phyloP scores from a whole-genome alignment of 2,797 vertebrate species.

The Acomys russatus region DNA sequence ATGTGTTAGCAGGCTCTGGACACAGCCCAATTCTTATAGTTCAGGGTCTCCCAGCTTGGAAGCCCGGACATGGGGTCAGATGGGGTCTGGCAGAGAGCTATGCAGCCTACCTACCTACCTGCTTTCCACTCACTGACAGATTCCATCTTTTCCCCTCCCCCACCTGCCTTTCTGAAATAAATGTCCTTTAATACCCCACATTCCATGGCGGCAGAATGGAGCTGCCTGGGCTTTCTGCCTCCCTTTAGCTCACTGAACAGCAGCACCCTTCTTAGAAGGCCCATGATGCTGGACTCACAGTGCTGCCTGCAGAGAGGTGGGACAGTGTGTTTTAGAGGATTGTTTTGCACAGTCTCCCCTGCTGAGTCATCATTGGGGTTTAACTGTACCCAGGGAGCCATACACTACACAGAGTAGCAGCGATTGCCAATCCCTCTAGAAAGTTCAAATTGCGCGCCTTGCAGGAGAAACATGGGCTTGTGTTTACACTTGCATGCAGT shows the following conservation, averaged over 20 bases:
- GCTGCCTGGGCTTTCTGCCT: neutral
- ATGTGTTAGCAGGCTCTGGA: neutral
- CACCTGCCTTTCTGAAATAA: neutral
- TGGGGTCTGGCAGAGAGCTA: neutral
- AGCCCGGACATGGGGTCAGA: neutral
- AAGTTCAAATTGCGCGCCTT: slow-evolving; percentile 42
- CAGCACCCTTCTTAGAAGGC: neutral
- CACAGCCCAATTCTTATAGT: neutral
- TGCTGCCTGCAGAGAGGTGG: slow-evolving; percentile 36
- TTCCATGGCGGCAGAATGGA: neutral
- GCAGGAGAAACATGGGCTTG: neutral
- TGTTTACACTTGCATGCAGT: fast-evolving
- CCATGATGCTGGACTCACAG: neutral
- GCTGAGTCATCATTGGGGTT: slow-evolving; percentile 12
- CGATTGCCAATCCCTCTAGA: neutral
- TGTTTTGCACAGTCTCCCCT: slow-evolving; percentile 74
- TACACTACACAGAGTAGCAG: neutral
- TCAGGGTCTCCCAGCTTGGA: neutral
- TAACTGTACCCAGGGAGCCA: slow-evolving; percentile 64
- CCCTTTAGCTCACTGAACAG: neutral
- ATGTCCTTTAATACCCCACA: neutral
- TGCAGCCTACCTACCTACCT: neutral
- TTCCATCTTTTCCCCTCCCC: neutral
- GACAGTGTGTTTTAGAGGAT: slow-evolving; percentile 47
- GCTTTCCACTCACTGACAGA: neutral